These are phyloP conservation scores for Drosophila watanabei DNA, from an alignment of 1,140 invertebrate species.

Conservation along the genomic window DNA sequence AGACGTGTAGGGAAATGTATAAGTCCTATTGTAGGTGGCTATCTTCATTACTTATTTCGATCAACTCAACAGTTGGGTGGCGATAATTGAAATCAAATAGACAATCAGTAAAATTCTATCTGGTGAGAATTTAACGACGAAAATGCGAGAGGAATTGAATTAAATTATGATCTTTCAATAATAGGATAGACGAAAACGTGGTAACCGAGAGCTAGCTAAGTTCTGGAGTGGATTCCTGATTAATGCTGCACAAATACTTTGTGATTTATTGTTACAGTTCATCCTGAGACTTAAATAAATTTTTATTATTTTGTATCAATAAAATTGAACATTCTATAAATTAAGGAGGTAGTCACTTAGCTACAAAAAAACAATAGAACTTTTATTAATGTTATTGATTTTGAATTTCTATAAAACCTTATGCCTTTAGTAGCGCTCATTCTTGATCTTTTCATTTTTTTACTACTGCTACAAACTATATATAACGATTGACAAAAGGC, in stretches of 20 bases:
- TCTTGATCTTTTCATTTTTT: too few species aligned
- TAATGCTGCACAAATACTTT: background rate
- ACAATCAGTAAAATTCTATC: background rate
- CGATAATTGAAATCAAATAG: constrained; percentile 23
- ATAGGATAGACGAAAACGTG: background rate
- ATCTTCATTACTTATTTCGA: constrained; percentile 10
- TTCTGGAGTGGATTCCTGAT: background rate
- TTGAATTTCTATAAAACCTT: too few species aligned
- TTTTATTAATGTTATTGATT: too few species aligned
- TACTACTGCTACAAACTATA: too few species aligned
- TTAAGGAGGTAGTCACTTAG: too few species aligned
- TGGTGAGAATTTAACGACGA: background rate
- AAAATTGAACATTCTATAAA: too few species aligned
- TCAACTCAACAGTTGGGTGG: constrained; percentile 20
- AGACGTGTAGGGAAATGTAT: constrained; percentile 37
- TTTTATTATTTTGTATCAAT: too few species aligned
- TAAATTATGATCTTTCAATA: background rate
- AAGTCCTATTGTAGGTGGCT: constrained; percentile 20
- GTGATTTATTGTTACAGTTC: too few species aligned
- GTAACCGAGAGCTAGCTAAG: background rate
- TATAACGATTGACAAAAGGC: too few species aligned
- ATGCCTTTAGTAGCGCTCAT: too few species aligned
- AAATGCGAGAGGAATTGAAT: background rate
- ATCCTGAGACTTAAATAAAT: too few species aligned
- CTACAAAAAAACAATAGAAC: too few species aligned